phyloP scores from a whole-genome alignment of 2,888 invertebrate genomes.

The Esperia sulphurella region DNA sequence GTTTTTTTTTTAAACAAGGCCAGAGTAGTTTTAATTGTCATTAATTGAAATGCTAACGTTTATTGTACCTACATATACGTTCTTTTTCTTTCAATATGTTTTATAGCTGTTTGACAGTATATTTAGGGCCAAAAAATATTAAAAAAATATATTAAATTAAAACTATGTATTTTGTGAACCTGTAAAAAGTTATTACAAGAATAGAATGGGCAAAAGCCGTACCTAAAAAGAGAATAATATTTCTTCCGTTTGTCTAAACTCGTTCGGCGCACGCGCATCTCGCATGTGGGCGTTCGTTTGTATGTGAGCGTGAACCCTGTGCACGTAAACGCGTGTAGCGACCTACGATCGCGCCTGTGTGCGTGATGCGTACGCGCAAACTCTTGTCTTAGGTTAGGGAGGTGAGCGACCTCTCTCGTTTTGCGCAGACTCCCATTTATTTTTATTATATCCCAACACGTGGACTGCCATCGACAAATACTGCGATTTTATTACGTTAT shows the following conservation, averaged over 20 bases:
- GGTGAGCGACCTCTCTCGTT: conserved; percentile 75
- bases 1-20: conserved; percentile 4
- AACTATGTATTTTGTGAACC: neutral
- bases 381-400: conserved; percentile 80
- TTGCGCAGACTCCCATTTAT: conserved; percentile 72
- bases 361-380: conserved; percentile 59
- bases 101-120: neutral
- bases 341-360: conserved; percentile 48
- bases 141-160: neutral
- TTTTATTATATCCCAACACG: conserved; percentile 74
- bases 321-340: conserved; percentile 20
- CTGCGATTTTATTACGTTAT: conserved; percentile 61
- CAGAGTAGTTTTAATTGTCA: neutral
- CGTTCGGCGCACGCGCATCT: conserved; percentile 69
- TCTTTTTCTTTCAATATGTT: neutral
- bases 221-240: conserved; percentile 75
- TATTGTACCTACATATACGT: neutral
- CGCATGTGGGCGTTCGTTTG: conserved; percentile 43
- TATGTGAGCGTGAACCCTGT: conserved; percentile 34
- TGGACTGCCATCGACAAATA: conserved; percentile 51
- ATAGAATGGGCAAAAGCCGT: conserved; percentile 52
- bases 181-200: conserved; percentile 18
- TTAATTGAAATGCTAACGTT: conserved; percentile 2
- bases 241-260: conserved; percentile 79
- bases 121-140: neutral